These are phyloP conservation scores for Enteromius fasciolatus DNA, from an alignment of 2,797 vertebrate genomes.

Conservation along the genomic window DNA sequence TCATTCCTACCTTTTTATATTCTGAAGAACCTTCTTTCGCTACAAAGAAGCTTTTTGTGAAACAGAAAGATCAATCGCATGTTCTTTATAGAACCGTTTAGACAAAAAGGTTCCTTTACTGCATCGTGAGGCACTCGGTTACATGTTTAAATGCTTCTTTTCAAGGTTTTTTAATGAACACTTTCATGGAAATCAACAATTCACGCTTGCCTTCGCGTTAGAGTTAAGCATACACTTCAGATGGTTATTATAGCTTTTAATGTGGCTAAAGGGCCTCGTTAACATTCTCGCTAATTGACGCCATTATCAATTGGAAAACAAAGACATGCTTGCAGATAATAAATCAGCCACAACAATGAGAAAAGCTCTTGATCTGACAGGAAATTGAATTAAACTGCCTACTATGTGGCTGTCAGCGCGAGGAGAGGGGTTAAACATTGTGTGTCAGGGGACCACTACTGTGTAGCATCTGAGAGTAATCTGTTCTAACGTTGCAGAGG, in stretches of 20 bases:
- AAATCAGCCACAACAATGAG: slow-evolving; percentile 77
- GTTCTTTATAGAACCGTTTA: too few species aligned
- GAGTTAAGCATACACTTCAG: slow-evolving; percentile 33
- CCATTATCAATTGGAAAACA: slow-evolving; percentile 74
- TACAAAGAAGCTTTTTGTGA: too few species aligned
- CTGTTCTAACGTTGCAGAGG: slow-evolving; percentile 72
- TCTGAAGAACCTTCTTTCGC: too few species aligned
- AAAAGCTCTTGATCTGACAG: slow-evolving; percentile 82
- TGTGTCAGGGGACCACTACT: slow-evolving; percentile 80
- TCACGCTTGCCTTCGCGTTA: background rate
- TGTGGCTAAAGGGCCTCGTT: slow-evolving; percentile 56
- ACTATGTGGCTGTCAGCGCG: slow-evolving; percentile 81
- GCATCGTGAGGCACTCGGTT: background rate
- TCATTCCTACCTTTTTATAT: too few species aligned
- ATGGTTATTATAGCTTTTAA: slow-evolving; percentile 29
- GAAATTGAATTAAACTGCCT: slow-evolving; percentile 85
- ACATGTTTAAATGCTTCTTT: background rate
- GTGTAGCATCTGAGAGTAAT: slow-evolving; percentile 75
- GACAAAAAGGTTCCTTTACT: too few species aligned
- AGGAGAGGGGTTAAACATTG: slow-evolving; percentile 86
- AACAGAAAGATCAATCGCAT: too few species aligned
- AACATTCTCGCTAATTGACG: slow-evolving; percentile 64
- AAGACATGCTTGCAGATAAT: slow-evolving; percentile 72
- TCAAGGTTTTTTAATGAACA: background rate
- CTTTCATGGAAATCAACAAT: background rate